A percentile compares a stretch with the other conserved stretches of the same genome.
These are phyloP conservation scores for Callitettix versicolor DNA, from an alignment of 1,140 invertebrate genomes.

Conservation along the genomic window DNA sequence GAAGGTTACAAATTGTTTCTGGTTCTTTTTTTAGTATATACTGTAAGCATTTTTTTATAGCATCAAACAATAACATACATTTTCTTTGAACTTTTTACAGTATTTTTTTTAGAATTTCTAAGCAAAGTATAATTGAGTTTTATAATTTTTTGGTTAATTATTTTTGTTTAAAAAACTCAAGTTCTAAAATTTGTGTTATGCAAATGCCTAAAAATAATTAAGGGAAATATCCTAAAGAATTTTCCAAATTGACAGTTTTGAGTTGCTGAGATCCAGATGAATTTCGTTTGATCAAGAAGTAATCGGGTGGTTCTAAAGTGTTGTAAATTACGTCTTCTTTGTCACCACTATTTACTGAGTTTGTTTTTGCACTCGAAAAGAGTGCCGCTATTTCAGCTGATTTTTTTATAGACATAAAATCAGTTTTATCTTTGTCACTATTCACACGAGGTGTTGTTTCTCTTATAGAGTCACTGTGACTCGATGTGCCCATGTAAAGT, in stretches of 20 bases:
- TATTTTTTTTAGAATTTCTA: too few species aligned
- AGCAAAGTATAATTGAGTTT: too few species aligned
- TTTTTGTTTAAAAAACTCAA: too few species aligned
- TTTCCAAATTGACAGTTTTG: slow-evolving; percentile 27
- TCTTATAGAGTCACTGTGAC: slow-evolving; percentile 37
- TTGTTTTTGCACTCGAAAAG: slow-evolving; percentile 56
- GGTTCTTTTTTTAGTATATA: too few species aligned
- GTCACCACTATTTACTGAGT: slow-evolving; percentile 11
- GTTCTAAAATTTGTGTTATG: too few species aligned
- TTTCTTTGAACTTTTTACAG: too few species aligned
- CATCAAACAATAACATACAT: too few species aligned
- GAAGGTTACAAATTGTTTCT: too few species aligned
- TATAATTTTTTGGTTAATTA: too few species aligned
- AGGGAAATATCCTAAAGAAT: slow-evolving; percentile 36
- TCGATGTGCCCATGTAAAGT: slow-evolving; percentile 27
- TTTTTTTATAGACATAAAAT: slow-evolving; percentile 74
- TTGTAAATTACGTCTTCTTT: slow-evolving; percentile 28
- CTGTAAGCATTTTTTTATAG: too few species aligned
- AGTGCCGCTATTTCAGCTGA: slow-evolving; percentile 77
- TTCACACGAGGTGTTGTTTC: slow-evolving; percentile 13
- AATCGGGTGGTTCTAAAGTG: slow-evolving; percentile 25
- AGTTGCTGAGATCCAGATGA: slow-evolving; percentile 1
- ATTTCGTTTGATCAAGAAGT: slow-evolving; percentile 10
- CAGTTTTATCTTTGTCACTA: slow-evolving; percentile 24
- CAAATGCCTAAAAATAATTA: too few species aligned